Base-by-base conservation (phyloP, 1,140 invertebrate species). In the Euura saliciscinereae region DNA sequence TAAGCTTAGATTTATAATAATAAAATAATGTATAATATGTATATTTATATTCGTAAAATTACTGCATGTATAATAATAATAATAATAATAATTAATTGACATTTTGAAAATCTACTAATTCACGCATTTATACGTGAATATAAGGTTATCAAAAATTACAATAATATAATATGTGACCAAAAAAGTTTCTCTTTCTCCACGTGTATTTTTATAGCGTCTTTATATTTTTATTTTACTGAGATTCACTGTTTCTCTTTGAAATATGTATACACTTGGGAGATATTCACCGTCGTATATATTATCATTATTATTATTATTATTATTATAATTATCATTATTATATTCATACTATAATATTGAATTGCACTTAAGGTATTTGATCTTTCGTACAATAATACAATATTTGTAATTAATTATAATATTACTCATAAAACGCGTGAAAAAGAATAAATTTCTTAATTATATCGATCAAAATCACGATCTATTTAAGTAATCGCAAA, bases 401-500 rank as follows among this genome's bases (percentile, higher is more conserved):
- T 59, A 59, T 59, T 11, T n/a, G 51, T 59, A 28, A 28, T 28
- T 1, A 28, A 28, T 28, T 28, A 28, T 28, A 28, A 28, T 28
- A 28, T 28, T 28, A 28, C 28, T 28, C 28, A 28, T 28, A 28
- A 28, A 28, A 28, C 28, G 28, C 28, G 28, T 28, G 28, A 28
- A 28, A 28, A 28, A 28, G 28, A 28, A 28, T 28, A 28, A 28
- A 28, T 28, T 28, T 28, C 28, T 28, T 59, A 11, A 59, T 59
- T 11, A 59, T 59, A 59, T 59, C 51, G 8, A 59, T 59, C 10
- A 11, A 59, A 59, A 59, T 59, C 51, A 59, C 51, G 51, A 59
- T 59, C 51, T 59, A 59, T 59, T 59, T 59, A 59, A 59, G 51
- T 59, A 59, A 59, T 59, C 51, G 51, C 51, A 59, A 59, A 28